These are phyloP conservation scores for Siniperca undulata DNA, from an alignment of 2,797 vertebrate species.

Conservation along the genomic window DNA sequence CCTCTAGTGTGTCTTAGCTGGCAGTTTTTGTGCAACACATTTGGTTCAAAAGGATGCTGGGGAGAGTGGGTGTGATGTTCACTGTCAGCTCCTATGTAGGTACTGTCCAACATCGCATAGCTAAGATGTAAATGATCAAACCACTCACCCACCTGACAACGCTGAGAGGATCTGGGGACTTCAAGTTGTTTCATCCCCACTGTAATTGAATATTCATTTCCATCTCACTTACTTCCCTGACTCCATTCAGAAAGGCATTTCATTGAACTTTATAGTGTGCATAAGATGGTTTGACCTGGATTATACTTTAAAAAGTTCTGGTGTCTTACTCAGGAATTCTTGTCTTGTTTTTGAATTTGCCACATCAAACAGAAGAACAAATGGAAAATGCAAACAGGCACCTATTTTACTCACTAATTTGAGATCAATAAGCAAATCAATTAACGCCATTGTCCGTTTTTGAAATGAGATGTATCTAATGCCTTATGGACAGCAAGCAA, in stretches of 20 bases:
- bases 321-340: slow-evolving; percentile 21
- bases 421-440: slow-evolving; percentile 66
- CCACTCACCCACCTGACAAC: slow-evolving; percentile 38
- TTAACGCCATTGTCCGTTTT: slow-evolving; percentile 60
- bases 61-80: slow-evolving; percentile 32
- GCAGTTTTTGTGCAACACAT: neutral
- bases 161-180: slow-evolving; percentile 28
- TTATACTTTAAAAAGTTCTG: slow-evolving; percentile 39
- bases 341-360: slow-evolving; percentile 37
- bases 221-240: slow-evolving; percentile 37
- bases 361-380: slow-evolving; percentile 40
- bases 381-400: slow-evolving; percentile 62
- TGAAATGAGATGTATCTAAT: slow-evolving; percentile 62
- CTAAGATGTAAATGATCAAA: slow-evolving; percentile 48
- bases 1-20: neutral
- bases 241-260: slow-evolving; percentile 46
- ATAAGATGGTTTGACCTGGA: slow-evolving; percentile 25
- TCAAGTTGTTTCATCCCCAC: slow-evolving; percentile 38
- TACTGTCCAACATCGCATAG: slow-evolving; percentile 9
- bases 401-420: slow-evolving; percentile 55
- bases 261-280: slow-evolving; percentile 39
- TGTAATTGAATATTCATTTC: slow-evolving; percentile 62
- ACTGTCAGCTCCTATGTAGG: slow-evolving; percentile 5
- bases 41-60: slow-evolving; percentile 19
- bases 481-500: slow-evolving; percentile 53